phyloP scores from a whole-genome alignment of 2,113 vertebrate species.

The Vimba vimba region DNA sequence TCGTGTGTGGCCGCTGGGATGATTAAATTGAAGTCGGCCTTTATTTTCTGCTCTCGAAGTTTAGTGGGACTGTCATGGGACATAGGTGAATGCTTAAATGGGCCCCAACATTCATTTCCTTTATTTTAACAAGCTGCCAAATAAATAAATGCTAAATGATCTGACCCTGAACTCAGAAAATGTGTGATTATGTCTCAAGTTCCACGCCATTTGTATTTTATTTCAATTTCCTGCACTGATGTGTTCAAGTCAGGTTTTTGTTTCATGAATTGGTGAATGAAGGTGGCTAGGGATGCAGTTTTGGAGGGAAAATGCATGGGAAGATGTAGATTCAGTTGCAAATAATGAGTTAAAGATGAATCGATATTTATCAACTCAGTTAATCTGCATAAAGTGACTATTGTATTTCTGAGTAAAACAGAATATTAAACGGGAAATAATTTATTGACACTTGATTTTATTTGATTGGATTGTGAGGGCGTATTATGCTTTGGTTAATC shows the following conservation, averaged over 20 bases:
- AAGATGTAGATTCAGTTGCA: neutral
- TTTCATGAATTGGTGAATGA: neutral
- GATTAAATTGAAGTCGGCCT: conserved; percentile 52
- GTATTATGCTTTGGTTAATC: neutral
- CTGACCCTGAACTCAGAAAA: conserved; percentile 9
- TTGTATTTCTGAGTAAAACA: neutral
- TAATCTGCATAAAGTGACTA: neutral
- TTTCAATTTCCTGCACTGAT: conserved; percentile 3
- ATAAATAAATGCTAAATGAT: conserved; percentile 28
- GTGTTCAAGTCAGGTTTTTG: neutral
- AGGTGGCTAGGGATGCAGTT: neutral
- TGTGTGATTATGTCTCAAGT: conserved; percentile 6
- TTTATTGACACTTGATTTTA: neutral
- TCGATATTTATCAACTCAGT: neutral
- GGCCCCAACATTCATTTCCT: conserved; percentile 8
- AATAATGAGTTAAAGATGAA: neutral
- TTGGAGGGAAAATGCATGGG: neutral
- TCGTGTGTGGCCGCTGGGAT: conserved; percentile 54
- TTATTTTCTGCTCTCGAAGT: conserved; percentile 47
- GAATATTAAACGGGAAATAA: neutral
- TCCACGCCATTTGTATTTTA: conserved; percentile 27
- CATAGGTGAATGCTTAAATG: conserved; percentile 25
- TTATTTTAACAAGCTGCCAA: conserved; percentile 44
- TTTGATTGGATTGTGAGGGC: neutral
- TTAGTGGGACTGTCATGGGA: conserved; percentile 44